Base-by-base conservation (phyloP, 2,888 invertebrate species). In the Volucella zonaria region DNA sequence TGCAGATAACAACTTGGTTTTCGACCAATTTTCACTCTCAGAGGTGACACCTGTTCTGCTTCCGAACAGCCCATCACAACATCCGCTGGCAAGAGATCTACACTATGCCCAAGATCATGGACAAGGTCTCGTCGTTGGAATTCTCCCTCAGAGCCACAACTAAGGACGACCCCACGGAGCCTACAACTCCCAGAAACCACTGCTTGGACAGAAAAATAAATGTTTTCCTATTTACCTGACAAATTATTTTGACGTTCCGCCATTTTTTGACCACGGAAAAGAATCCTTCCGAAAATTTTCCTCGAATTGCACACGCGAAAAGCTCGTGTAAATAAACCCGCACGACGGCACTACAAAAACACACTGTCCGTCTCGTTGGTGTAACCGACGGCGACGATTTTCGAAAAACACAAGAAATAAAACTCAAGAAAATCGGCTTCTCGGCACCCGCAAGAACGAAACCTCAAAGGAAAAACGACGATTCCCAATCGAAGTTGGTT, bases 161-260 rank as follows among this genome's bases (percentile, higher is more conserved):
- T 23, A 52, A 8, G 6, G 2, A 15, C 49, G 12, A 12, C 1
- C 49, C 14, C n/a, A 40, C 10, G 11, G 9, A 70, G 11, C 15
- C 40, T 58, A 68, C 74, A 59, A 70, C 74, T 70, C 47, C 31
- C 47, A 64, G 15, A 66, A 71, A 14, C 54, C 14, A 79, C 83
- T 83, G 80, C 75, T 70, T 8, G 31, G 6, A 31, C 31, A 31
- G 31, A 31, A 31, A 31, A 31, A 31, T 3, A 31, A 31, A 31
- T 31, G 68, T 43, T 68, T 75, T 62, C 80, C 76, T 85, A 85
- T 81, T 81, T 85, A 85, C 85, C 85, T 85, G 85, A 90, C 76
- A 91, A 89, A 89, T 90, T 91, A 86, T 90, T 91, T 75, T 92
- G 91, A 87, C 92, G 91, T 88, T 91, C 91, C 80, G 91, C 90